Evolutionary conservation across 2,888 invertebrate genomes (phyloP).

Genomic region (Drosophila setosimentum): DNA sequence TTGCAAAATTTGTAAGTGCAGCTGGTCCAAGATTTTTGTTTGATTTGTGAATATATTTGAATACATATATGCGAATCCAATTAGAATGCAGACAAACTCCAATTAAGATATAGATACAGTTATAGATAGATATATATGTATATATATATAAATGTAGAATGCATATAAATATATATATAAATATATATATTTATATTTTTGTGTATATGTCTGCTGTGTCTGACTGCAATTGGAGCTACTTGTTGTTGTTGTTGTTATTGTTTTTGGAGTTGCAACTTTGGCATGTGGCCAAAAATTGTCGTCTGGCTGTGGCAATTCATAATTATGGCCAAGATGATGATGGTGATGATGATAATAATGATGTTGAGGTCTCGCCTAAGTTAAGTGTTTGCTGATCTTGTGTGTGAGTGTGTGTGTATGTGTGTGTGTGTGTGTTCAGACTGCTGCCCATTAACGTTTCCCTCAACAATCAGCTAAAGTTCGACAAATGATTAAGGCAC

Average conservation of each 20-base stretch:
- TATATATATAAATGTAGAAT: conserved; percentile 1
- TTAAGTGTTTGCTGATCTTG: conserved; percentile 39
- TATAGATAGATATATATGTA: conserved; percentile 29
- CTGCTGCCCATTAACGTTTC: conserved; percentile 19
- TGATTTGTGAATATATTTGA: conserved; percentile 16
- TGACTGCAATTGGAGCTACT: conserved; percentile 37
- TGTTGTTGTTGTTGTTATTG: conserved; percentile 37
- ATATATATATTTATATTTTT: background rate
- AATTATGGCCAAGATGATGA: conserved; percentile 14
- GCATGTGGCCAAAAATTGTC: conserved; percentile 63
- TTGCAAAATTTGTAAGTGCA: conserved; percentile 24
- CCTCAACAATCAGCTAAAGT: conserved; percentile 41
- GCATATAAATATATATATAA: conserved; percentile 8
- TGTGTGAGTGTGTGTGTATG: conserved; percentile 6
- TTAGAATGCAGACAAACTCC: conserved; percentile 59
- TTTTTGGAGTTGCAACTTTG: conserved; percentile 51
- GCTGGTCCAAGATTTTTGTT: conserved; percentile 35
- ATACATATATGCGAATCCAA: conserved; percentile 27
- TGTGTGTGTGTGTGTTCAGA: background rate
- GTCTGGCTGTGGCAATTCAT: conserved; percentile 44
- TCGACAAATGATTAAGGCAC: conserved; percentile 24
- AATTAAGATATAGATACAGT: conserved; percentile 53
- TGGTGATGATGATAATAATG: background rate
- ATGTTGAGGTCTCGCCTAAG: background rate
- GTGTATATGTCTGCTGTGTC: conserved; percentile 23